Evolutionary conservation across 2,888 invertebrate species (phyloP).

Genomic region (Eledona agricola): DNA sequence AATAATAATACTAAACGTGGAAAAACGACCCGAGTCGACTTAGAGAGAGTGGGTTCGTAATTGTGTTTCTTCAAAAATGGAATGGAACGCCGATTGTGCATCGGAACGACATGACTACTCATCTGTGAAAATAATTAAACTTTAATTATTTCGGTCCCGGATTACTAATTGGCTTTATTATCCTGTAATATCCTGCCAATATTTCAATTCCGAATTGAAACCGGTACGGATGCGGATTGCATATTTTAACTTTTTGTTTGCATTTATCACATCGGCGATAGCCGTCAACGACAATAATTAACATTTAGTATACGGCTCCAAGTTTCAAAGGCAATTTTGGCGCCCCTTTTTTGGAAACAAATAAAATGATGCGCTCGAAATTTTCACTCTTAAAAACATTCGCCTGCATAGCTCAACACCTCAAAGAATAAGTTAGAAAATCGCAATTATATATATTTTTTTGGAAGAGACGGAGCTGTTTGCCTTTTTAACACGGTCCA

Average conservation of each 20-base stretch:
- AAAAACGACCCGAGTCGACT: too few relatives aligned
- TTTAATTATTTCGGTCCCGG: slow-evolving; percentile 17
- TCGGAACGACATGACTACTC: slow-evolving; percentile 10
- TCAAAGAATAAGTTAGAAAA: too few relatives aligned
- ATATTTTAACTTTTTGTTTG: slow-evolving; percentile 5
- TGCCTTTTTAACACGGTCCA: too few relatives aligned
- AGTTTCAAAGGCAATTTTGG: too few relatives aligned
- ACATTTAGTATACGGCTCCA: slow-evolving; percentile 1
- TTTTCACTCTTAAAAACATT: too few relatives aligned
- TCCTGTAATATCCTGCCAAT: slow-evolving; percentile 18
- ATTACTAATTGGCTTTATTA: slow-evolving; percentile 15
- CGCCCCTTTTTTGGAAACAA: too few relatives aligned
- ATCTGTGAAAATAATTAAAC: slow-evolving; percentile 23
- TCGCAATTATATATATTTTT: too few relatives aligned
- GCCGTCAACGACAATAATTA: slow-evolving; percentile 1
- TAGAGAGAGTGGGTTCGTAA: too few relatives aligned
- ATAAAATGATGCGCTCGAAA: too few relatives aligned
- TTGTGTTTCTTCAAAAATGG: neutral
- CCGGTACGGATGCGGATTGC: slow-evolving; percentile 5
- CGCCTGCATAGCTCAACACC: too few relatives aligned
- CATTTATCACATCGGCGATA: neutral
- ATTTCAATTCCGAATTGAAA: slow-evolving; percentile 9
- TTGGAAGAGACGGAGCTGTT: too few relatives aligned
- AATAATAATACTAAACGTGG: neutral
- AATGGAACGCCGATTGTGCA: slow-evolving; percentile 6